A percentile compares a stretch with the other conserved stretches of the same genome.
phyloP scores from a whole-genome alignment of 2,888 invertebrate genomes.

The Yponomeuta malinellus region DNA sequence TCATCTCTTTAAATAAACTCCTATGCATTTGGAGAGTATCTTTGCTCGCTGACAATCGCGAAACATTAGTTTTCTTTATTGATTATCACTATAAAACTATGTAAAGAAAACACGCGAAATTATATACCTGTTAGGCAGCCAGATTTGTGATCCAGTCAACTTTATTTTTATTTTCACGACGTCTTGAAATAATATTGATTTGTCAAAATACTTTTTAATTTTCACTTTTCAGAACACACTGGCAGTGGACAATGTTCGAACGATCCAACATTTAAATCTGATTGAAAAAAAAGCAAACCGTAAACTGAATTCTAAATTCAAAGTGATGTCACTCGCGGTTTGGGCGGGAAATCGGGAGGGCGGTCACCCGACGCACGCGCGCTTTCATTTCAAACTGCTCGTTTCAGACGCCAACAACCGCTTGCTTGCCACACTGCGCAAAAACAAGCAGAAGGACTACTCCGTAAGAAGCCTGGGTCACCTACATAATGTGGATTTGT shows the following conservation, averaged over 20 bases:
- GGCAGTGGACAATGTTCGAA: slow-evolving; percentile 21
- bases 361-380: slow-evolving; percentile 52
- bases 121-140: neutral
- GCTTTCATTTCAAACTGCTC: slow-evolving; percentile 54
- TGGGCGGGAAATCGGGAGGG: slow-evolving; percentile 45
- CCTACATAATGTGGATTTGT: too few relatives aligned
- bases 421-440: slow-evolving; percentile 32
- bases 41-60: neutral
- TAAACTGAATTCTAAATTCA: slow-evolving; percentile 31
- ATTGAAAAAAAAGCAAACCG: slow-evolving; percentile 22
- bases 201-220: neutral
- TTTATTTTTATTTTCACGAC: neutral
- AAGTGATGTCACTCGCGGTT: slow-evolving; percentile 55
- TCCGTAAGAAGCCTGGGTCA: too few relatives aligned
- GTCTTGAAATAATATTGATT: neutral
- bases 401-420: slow-evolving; percentile 15
- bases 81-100: neutral
- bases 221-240: slow-evolving; percentile 26
- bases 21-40: slow-evolving; percentile 3
- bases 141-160: neutral
- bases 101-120: neutral
- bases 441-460: neutral
- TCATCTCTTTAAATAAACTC: slow-evolving; percentile 12
- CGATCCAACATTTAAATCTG: too few relatives aligned
- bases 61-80: neutral